These are phyloP conservation scores for Artibeus lituratus DNA, from an alignment of 2,797 vertebrate genomes.

Conservation along the genomic window DNA sequence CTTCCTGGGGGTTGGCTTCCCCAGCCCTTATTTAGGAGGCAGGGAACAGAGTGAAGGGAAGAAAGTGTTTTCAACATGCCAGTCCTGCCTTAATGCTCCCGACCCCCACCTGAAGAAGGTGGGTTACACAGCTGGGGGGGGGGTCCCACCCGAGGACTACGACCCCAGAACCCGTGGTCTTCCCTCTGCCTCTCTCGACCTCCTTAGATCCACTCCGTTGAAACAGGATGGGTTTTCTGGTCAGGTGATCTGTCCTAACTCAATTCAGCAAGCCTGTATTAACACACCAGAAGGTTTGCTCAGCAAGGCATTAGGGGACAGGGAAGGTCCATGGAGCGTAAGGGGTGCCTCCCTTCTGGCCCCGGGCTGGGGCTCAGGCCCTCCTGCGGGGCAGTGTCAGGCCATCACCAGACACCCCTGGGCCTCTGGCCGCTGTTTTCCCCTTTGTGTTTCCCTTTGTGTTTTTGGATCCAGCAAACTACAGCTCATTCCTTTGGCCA, in stretches of 20 bases:
- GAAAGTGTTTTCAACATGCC: accelerated
- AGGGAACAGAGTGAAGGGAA: not conserved
- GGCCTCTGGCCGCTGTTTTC: slow-evolving; percentile 53
- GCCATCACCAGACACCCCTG: slow-evolving; percentile 59
- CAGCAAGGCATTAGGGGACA: not conserved
- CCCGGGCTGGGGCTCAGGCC: not conserved
- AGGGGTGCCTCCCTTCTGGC: not conserved
- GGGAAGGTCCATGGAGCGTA: not conserved
- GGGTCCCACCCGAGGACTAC: not conserved
- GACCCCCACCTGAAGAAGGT: not conserved
- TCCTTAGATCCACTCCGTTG: not conserved
- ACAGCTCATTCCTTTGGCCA: slow-evolving; percentile 68
- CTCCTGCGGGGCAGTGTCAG: slow-evolving; percentile 36
- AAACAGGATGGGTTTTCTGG: not conserved
- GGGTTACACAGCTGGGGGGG: too few species aligned
- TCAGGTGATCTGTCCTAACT: not conserved
- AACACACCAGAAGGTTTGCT: not conserved
- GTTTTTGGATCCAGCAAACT: slow-evolving; percentile 55
- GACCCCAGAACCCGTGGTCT: not conserved
- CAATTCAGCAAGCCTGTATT: not conserved
- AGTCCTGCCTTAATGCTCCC: not conserved
- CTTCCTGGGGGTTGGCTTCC: not conserved
- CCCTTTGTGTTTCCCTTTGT: slow-evolving; percentile 49
- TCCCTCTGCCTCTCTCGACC: not conserved
- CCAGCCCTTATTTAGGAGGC: not conserved